These are phyloP conservation scores for Lottia gigantea DNA, from an alignment of 2,888 invertebrate genomes.

Conservation along the genomic window DNA sequence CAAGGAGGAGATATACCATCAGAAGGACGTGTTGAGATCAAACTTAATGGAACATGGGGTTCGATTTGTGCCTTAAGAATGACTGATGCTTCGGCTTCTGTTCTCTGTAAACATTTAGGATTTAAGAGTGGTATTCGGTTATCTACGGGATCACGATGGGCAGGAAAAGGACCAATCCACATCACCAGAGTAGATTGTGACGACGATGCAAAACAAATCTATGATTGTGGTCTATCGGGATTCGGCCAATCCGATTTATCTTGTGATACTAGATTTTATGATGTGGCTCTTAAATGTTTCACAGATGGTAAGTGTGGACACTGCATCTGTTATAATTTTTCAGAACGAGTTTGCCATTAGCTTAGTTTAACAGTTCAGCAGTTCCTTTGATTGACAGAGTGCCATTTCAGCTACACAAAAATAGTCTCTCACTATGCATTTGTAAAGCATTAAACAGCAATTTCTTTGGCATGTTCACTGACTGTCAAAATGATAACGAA, in stretches of 20 bases:
- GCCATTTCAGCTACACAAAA: no score
- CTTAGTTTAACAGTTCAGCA: no score
- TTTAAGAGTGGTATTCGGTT: conserved; percentile 43
- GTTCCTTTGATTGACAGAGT: no score
- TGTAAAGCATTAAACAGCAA: no score
- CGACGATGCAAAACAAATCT: conserved; percentile 41
- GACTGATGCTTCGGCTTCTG: conserved; percentile 42
- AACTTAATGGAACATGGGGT: conserved; percentile 80
- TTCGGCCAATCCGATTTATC: conserved; percentile 31
- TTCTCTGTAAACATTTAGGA: conserved; percentile 50
- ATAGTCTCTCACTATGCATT: no score
- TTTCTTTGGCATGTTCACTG: no score
- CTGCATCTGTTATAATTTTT: neutral
- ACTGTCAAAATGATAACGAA: no score
- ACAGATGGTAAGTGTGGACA: conserved; percentile 37
- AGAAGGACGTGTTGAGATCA: conserved; percentile 77
- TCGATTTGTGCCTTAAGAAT: conserved; percentile 76
- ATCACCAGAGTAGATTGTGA: conserved; percentile 69
- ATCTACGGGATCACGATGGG: conserved; percentile 22
- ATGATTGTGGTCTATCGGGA: conserved; percentile 41
- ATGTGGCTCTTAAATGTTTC: conserved; percentile 47
- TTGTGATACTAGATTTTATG: conserved; percentile 37
- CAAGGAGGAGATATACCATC: no score
- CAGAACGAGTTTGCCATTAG: no score
- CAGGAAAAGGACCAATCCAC: conserved; percentile 52